phyloP scores from a whole-genome alignment of 2,797 vertebrate species.

The Pogonophryne albipinna region DNA sequence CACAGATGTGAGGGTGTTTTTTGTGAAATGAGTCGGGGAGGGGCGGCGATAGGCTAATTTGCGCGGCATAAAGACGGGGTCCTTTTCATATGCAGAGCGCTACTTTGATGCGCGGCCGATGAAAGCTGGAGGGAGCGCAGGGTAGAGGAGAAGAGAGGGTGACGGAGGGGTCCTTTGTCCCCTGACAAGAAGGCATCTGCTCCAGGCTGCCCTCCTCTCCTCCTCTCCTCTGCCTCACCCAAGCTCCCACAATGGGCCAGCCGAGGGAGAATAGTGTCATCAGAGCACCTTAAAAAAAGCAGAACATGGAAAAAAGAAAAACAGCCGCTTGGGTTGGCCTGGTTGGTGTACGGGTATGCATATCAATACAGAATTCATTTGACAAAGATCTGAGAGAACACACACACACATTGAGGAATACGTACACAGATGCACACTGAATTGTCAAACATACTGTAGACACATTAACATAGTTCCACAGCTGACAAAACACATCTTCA shows the following conservation, averaged over 20 bases:
- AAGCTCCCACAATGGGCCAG: slow-evolving; percentile 76
- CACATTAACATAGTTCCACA: slow-evolving; percentile 55
- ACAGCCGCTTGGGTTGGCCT: slow-evolving; percentile 46
- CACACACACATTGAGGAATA: background rate
- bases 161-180: slow-evolving; percentile 87
- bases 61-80: slow-evolving; percentile 80
- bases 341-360: slow-evolving; percentile 47
- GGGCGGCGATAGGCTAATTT: slow-evolving; percentile 87
- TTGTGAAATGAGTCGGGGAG: slow-evolving; percentile 80
- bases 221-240: slow-evolving; percentile 56
- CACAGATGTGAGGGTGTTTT: slow-evolving; percentile 88
- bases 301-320: slow-evolving; percentile 44
- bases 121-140: slow-evolving; percentile 77
- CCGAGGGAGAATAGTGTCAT: slow-evolving; percentile 81
- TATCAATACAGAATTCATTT: slow-evolving; percentile 50
- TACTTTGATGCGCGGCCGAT: slow-evolving; percentile 88
- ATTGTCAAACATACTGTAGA: slow-evolving; percentile 39
- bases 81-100: slow-evolving; percentile 91
- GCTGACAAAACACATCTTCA: slow-evolving; percentile 69
- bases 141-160: slow-evolving; percentile 75
- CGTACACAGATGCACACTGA: background rate
- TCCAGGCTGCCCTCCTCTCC: slow-evolving; percentile 69
- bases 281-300: slow-evolving; percentile 83
- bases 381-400: slow-evolving; percentile 28
- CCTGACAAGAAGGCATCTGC: slow-evolving; percentile 91